Conservation (phyloP, 2,888 invertebrate genomes). For the Habrosyne pyritoides region DNA sequence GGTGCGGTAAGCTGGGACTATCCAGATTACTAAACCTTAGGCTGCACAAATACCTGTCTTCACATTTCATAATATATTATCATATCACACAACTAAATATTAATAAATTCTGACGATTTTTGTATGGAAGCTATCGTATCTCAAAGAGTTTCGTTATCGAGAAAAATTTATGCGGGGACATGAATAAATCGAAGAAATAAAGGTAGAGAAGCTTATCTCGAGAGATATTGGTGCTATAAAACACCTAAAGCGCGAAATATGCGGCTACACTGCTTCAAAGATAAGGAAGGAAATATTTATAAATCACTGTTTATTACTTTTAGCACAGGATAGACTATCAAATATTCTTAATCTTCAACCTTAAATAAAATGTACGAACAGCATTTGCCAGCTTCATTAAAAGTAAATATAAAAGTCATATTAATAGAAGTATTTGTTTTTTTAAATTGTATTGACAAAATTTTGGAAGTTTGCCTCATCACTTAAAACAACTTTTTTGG, state of each 20-base stretch:
- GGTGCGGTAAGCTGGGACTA: constrained; percentile 33
- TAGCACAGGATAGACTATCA: constrained; percentile 9
- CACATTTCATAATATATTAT: not conserved
- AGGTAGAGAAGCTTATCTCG: constrained; percentile 70
- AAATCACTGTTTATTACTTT: constrained; percentile 33
- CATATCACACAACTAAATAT: not conserved
- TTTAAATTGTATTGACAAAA: not conserved
- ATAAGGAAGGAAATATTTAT: constrained; percentile 44
- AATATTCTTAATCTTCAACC: not conserved
- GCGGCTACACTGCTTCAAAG: constrained; percentile 38
- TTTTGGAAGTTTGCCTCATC: constrained; percentile 6
- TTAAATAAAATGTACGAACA: not conserved
- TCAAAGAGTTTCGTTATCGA: constrained; percentile 45
- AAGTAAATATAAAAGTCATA: no score
- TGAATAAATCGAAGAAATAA: constrained; percentile 78
- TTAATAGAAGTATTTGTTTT: no score
- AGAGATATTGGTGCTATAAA: constrained; percentile 74
- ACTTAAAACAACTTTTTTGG: constrained; percentile 25
- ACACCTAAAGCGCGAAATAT: constrained; percentile 55
- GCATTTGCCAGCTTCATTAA: no score
- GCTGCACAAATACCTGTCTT: no score
- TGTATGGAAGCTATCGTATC: constrained; percentile 9
- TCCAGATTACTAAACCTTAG: constrained; percentile 35
- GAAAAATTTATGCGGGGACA: constrained; percentile 72
- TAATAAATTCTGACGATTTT: not conserved